Evolutionary conservation across 2,888 invertebrate species (phyloP), one percentile per base, ranked within the genome.

Genomic region (Sycophila texana): DNA sequence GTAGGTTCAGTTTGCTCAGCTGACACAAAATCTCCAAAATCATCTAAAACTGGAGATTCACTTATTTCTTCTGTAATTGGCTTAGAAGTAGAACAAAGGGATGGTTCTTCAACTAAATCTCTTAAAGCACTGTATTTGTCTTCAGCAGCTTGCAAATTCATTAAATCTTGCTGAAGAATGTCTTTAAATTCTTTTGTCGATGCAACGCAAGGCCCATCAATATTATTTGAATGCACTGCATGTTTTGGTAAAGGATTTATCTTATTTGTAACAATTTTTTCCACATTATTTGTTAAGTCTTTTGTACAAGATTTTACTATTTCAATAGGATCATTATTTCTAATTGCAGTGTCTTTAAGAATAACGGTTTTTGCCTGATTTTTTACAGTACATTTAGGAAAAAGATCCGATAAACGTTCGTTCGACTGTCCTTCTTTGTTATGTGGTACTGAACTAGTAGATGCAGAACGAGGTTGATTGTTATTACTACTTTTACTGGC

Each of bases 61-160:
- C 77, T 74, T 74, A 79, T 82, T 22, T 79, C n/a, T 49, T 83
- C 82, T 77, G 67, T 61, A 67, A 81, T 81, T 20, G 77, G 39
- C 81, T 81, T 79, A 68, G 82, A 13, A 61, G 20, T 65, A 26
- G 75, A 70, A 39, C 76, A 16, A 55, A 80, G 53, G 53, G 82
- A 39, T 47, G 83, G 4, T 79, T 87, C 88, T 75, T 89, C 86
- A 55, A 87, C 87, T 78, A 92, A 84, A 82, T 88, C 87, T 84
- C 92, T 88, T 68, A 92, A 86, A 55, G 91, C 91, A 83, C 91
- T 91, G 81, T 92, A 91, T 80, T 90, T 91, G 81, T 92, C 92
- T 82, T 91, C 91, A 82, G 61, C 30, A 65, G 86, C 84, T 75
- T 88, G 89, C 55, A 89, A 83, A 81, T 83, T 89, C 90, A 90